Percentiles rank a stretch among this genome's conserved stretches.
Conservation (phyloP, 1,140 invertebrate genomes). For the Ceratina calcarata region DNA sequence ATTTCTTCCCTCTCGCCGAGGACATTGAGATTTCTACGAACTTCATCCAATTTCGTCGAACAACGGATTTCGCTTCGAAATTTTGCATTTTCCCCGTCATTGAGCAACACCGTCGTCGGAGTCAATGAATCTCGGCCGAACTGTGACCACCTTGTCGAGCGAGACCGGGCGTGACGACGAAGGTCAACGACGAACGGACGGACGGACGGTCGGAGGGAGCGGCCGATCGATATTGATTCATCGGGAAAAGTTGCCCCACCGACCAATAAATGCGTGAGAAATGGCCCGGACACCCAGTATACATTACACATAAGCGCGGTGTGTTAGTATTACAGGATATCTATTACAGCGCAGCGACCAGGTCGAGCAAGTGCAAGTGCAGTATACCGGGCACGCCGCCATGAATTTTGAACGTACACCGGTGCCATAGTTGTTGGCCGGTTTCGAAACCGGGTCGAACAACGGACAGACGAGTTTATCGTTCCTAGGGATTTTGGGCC, state of each 20-base stretch:
- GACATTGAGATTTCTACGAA: background rate
- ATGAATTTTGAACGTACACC: conserved; percentile 73
- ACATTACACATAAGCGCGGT: conserved; percentile 35
- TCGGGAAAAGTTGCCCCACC: conserved; percentile 20
- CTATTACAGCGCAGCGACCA: conserved; percentile 66
- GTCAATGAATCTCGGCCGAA: conserved; percentile 4
- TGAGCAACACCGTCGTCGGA: background rate
- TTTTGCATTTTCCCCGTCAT: background rate
- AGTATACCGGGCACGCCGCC: conserved; percentile 68
- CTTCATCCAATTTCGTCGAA: too few relatives aligned
- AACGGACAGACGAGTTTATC: conserved; percentile 60
- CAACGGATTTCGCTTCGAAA: background rate
- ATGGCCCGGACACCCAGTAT: conserved; percentile 44
- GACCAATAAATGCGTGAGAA: conserved; percentile 41
- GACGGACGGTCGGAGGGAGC: background rate
- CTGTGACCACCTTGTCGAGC: conserved; percentile 11
- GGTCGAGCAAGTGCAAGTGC: conserved; percentile 69
- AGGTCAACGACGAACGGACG: conserved; percentile 9
- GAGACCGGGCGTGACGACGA: background rate
- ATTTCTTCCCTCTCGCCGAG: background rate
- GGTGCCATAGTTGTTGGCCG: conserved; percentile 54
- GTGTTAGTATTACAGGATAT: conserved; percentile 71
- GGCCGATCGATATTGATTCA: conserved; percentile 44
- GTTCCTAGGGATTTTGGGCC: conserved; percentile 54
- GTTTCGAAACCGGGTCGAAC: conserved; percentile 46